These are phyloP conservation scores for Scaptodrosophila lebanonensis DNA, from an alignment of 1,140 invertebrate genomes.

Conservation along the genomic window DNA sequence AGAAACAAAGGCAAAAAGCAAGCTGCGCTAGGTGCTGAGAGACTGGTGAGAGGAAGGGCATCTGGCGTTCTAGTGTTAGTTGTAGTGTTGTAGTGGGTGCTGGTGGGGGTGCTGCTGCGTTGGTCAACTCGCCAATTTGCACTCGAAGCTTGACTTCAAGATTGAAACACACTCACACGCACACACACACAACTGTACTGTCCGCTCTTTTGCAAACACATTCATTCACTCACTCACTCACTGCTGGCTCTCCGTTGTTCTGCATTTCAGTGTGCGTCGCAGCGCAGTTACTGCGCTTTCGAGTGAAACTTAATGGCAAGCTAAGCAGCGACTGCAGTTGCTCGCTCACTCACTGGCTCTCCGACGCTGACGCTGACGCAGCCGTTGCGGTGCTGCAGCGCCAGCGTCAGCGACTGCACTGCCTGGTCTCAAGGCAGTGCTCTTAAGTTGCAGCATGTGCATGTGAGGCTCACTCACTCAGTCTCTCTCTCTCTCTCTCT, in stretches of 20 bases:
- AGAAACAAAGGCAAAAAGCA: too few relatives aligned
- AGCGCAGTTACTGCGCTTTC: too few relatives aligned
- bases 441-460: conserved; percentile 15
- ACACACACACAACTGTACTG: conserved; percentile 9
- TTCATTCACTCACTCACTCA: conserved; percentile 1
- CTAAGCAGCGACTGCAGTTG: too few relatives aligned
- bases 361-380: neutral
- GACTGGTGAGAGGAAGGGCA: too few relatives aligned
- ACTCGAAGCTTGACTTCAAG: conserved; percentile 33
- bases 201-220: conserved; percentile 8
- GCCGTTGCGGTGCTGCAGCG: conserved; percentile 19
- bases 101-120: conserved; percentile 14
- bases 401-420: conserved; percentile 4
- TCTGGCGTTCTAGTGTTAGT: too few relatives aligned
- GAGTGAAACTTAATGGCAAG: too few relatives aligned
- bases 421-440: conserved; percentile 10
- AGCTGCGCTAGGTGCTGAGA: too few relatives aligned
- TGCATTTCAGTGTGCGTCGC: too few relatives aligned
- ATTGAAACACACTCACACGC: conserved; percentile 6
- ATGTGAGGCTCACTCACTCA: neutral
- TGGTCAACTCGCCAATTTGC: conserved; percentile 31
- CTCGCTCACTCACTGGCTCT: conserved; percentile 1
- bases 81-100: neutral
- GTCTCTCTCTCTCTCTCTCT: too few relatives aligned
- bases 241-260: too few relatives aligned